These are phyloP conservation scores for Molanna angustata DNA, from an alignment of 2,888 invertebrate genomes.

Conservation along the genomic window DNA sequence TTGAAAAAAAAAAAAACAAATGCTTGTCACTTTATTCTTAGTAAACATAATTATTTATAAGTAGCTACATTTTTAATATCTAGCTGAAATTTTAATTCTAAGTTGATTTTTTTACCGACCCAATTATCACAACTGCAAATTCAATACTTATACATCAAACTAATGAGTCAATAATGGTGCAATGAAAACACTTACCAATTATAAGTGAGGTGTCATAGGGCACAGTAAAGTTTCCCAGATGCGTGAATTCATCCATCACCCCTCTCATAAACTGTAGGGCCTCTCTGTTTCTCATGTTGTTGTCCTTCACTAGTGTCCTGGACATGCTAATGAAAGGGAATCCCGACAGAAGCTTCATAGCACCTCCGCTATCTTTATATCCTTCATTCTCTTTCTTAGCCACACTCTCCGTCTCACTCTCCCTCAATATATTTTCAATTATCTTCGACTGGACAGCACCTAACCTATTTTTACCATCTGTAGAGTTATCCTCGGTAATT, in stretches of 20 bases:
- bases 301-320: constrained; percentile 55
- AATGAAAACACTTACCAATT: constrained; percentile 52
- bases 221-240: constrained; percentile 87
- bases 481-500: no score
- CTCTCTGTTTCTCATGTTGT: constrained; percentile 73
- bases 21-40: no score
- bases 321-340: constrained; percentile 45
- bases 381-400: not conserved
- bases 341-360: constrained; percentile 45
- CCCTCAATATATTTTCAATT: not conserved
- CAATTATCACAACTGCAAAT: not conserved
- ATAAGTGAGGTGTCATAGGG: constrained; percentile 87
- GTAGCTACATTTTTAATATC: no score
- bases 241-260: constrained; percentile 98
- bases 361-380: constrained; percentile 17
- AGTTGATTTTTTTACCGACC: no score
- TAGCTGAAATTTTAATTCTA: no score
- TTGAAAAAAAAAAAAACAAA: no score
- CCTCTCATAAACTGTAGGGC: constrained; percentile 93
- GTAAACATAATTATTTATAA: no score
- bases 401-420: not conserved
- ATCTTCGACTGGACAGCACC: constrained; percentile 13
- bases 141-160: not conserved
- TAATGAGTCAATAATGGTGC: not conserved
- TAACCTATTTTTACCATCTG: no score